A percentile compares a stretch with the other conserved stretches of the same genome.
phyloP scores from a whole-genome alignment of 2,797 vertebrate species.

The Microcaecilia unicolor region DNA sequence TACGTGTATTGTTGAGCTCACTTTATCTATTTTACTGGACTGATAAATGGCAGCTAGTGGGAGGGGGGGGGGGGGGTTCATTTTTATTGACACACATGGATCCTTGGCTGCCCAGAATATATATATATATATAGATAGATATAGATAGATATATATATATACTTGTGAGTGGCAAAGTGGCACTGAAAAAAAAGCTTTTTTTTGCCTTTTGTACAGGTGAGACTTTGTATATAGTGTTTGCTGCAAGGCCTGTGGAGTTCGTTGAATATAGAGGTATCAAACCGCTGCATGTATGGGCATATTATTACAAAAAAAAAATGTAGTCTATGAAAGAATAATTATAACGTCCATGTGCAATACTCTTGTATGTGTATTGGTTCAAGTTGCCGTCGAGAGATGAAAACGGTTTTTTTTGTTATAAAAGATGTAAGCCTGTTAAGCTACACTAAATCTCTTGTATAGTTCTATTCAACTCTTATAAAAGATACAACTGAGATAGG shows the following conservation, averaged over 20 bases:
- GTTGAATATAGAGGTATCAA: constrained; percentile 73
- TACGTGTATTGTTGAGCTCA: constrained; percentile 44
- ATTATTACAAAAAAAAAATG: constrained; percentile 74
- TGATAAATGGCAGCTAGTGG: constrained; percentile 53
- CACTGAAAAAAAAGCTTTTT: constrained; percentile 60
- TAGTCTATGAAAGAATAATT: constrained; percentile 73
- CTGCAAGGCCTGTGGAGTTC: constrained; percentile 74
- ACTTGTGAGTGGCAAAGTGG: constrained; percentile 64
- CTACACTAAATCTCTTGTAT: constrained; percentile 56
- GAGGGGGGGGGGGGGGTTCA: no score
- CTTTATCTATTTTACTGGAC: constrained; percentile 65
- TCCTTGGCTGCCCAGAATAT: constrained; percentile 53
- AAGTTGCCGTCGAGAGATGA: constrained; percentile 60
- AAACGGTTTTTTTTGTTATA: constrained; percentile 43
- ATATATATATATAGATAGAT: constrained; percentile 51
- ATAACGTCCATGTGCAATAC: constrained; percentile 84
- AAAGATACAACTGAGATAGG: constrained; percentile 35
- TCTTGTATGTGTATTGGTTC: constrained; percentile 69
- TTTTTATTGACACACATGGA: constrained; percentile 57
- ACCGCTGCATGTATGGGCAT: constrained; percentile 77
- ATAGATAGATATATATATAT: constrained; percentile 46
- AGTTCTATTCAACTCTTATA: constrained; percentile 56
- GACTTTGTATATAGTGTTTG: constrained; percentile 76
- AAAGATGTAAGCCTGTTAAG: constrained; percentile 60
- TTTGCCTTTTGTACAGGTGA: constrained; percentile 65